These are phyloP conservation scores for Pammene fasciana DNA, from an alignment of 2,888 invertebrate genomes.

Conservation along the genomic window DNA sequence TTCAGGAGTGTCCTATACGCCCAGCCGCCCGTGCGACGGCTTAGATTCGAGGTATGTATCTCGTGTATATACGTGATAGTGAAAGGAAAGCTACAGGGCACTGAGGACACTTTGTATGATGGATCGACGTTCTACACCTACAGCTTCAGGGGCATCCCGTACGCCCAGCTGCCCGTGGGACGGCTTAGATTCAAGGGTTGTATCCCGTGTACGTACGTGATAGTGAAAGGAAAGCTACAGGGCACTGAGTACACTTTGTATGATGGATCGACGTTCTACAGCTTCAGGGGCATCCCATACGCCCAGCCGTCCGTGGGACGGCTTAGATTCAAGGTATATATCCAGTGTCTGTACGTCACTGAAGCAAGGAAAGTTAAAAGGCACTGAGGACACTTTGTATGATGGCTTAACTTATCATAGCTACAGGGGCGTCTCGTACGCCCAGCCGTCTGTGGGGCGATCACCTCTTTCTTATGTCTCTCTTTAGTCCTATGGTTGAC, in stretches of 20 bases:
- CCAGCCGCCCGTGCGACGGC: conserved; percentile 71
- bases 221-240: conserved; percentile 46
- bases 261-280: conserved; percentile 57
- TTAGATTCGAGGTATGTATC: conserved; percentile 62
- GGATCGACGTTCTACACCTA: conserved; percentile 59
- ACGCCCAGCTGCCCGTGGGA: conserved; percentile 76
- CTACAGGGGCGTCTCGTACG: too few species aligned
- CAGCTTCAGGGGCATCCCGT: conserved; percentile 76
- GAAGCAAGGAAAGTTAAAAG: too few species aligned
- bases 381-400: too few species aligned
- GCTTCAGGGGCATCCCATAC: conserved; percentile 77
- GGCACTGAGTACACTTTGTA: conserved; percentile 50
- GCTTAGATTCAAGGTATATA: conserved; percentile 63
- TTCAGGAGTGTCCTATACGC: conserved; percentile 80
- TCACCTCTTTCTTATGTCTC: too few species aligned
- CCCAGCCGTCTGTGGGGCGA: too few species aligned
- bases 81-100: conserved; percentile 53
- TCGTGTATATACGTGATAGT: too few species aligned
- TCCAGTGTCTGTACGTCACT: too few species aligned
- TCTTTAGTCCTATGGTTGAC: too few species aligned
- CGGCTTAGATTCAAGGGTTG: conserved; percentile 66
- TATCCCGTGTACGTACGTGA: background rate
- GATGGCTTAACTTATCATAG: too few species aligned
- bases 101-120: conserved; percentile 49
- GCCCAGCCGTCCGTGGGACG: conserved; percentile 75